A percentile compares a stretch with the other conserved stretches of the same genome.
These are phyloP conservation scores for Epiperipatus broadwayi DNA, from an alignment of 2,888 invertebrate species.

Conservation along the genomic window DNA sequence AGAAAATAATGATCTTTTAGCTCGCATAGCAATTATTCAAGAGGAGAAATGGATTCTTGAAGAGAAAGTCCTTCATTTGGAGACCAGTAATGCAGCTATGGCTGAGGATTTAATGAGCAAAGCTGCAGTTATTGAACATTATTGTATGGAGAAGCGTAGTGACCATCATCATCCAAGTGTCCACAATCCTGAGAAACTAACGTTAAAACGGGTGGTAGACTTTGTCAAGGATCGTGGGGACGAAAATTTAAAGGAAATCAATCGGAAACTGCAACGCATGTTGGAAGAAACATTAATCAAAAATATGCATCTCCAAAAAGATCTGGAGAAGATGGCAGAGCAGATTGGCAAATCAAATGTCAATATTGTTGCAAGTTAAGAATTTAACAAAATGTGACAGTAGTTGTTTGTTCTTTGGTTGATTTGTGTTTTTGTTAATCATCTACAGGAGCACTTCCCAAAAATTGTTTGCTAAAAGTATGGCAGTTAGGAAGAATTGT, in stretches of 20 bases:
- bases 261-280: slow-evolving; percentile 30
- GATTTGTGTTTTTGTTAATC: too few relatives aligned
- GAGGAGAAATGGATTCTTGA: slow-evolving; percentile 32
- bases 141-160: slow-evolving; percentile 30
- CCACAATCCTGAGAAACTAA: slow-evolving; percentile 22
- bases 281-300: slow-evolving; percentile 35
- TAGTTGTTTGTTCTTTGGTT: too few relatives aligned
- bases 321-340: too few relatives aligned
- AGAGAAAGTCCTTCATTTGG: slow-evolving; percentile 32
- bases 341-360: too few relatives aligned
- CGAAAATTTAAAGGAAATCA: slow-evolving; percentile 23
- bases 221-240: slow-evolving; percentile 29
- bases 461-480: too few relatives aligned
- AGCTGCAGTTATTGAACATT: slow-evolving; percentile 32
- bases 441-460: too few relatives aligned
- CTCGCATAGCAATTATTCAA: slow-evolving; percentile 29
- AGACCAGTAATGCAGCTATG: slow-evolving; percentile 32
- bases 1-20: slow-evolving; percentile 30
- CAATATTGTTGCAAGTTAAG: too few relatives aligned
- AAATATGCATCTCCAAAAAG: slow-evolving; percentile 35
- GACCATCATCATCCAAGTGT: slow-evolving; percentile 18
- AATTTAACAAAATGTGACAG: too few relatives aligned
- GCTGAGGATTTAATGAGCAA: slow-evolving; percentile 33
- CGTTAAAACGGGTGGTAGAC: slow-evolving; percentile 29
- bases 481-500: too few relatives aligned